Conservation (phyloP, 92 coral and sea anemone species). For the Epizoanthus fatuus region DNA sequence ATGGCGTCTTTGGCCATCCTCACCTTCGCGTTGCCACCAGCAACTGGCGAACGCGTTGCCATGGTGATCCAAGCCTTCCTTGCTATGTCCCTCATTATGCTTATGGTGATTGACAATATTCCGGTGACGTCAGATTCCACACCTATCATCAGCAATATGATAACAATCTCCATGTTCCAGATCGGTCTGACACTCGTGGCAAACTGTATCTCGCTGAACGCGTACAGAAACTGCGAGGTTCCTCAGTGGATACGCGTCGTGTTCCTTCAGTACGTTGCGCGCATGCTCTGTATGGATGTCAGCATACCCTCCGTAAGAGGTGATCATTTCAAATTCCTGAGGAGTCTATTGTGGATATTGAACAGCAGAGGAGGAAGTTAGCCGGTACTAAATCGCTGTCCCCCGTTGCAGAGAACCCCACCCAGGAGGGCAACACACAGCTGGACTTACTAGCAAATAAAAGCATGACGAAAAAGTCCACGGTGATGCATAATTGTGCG, state of each 20-base stretch:
- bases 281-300: conserved; percentile 67
- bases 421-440: background rate
- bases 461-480: background rate
- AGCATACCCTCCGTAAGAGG: background rate
- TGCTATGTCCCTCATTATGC: conserved; percentile 91
- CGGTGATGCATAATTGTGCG: conserved; percentile 33
- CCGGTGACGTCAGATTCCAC: conserved; percentile 94
- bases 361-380: background rate
- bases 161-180: conserved; percentile 79
- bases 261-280: conserved; percentile 75
- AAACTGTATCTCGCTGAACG: conserved; percentile 76
- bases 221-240: conserved; percentile 71
- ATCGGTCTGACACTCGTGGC: conserved; percentile 81
- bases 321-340: background rate
- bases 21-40: conserved; percentile 92
- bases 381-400: background rate
- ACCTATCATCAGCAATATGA: conserved; percentile 77
- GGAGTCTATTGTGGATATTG: background rate
- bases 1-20: conserved; percentile 82
- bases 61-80: conserved; percentile 92
- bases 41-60: conserved; percentile 89
- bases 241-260: conserved; percentile 86
- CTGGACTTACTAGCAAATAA: background rate
- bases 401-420: background rate
- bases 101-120: conserved; percentile 79